Conservation (phyloP, 2,888 invertebrate genomes). For the Therioaphis trifolii region DNA sequence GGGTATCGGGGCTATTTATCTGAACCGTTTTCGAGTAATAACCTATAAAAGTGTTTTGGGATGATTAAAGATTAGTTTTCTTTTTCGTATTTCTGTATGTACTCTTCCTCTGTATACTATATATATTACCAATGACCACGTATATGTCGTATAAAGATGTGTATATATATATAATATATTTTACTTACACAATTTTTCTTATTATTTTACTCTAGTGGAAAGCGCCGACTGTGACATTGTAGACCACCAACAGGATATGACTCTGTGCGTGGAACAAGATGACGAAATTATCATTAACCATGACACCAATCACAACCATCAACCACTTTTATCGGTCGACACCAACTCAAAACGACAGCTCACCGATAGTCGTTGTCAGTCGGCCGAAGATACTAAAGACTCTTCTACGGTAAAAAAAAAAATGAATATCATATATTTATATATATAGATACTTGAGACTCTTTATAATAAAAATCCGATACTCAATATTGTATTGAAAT, state of each 20-base stretch:
- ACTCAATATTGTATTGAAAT: too few species aligned
- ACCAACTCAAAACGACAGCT: not conserved
- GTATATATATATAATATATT: slow-evolving; percentile 15
- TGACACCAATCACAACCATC: slow-evolving; percentile 60
- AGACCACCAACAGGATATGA: slow-evolving; percentile 41
- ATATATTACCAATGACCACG: too few species aligned
- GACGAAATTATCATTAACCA: slow-evolving; percentile 58
- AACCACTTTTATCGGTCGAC: slow-evolving; percentile 35
- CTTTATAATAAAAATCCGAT: not conserved
- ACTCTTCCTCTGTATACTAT: not conserved
- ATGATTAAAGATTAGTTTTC: slow-evolving; percentile 61
- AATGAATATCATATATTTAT: too few species aligned
- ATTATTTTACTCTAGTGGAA: slow-evolving; percentile 48
- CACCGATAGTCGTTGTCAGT: not conserved
- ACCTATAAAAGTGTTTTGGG: slow-evolving; percentile 60
- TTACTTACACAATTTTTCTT: slow-evolving; percentile 10
- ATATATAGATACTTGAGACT: not conserved
- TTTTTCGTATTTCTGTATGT: not conserved
- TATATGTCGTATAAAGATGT: not conserved
- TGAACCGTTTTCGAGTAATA: slow-evolving; percentile 57
- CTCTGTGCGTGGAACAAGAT: slow-evolving; percentile 47
- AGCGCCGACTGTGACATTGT: slow-evolving; percentile 53
- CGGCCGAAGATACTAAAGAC: slow-evolving; percentile 43
- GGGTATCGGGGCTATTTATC: slow-evolving; percentile 59
- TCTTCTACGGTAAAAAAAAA: slow-evolving; percentile 43